A percentile compares a stretch with the other conserved stretches of the same genome.
These are phyloP conservation scores for Tokudaia muenninki DNA, from an alignment of 2,797 vertebrate genomes.

Conservation along the genomic window DNA sequence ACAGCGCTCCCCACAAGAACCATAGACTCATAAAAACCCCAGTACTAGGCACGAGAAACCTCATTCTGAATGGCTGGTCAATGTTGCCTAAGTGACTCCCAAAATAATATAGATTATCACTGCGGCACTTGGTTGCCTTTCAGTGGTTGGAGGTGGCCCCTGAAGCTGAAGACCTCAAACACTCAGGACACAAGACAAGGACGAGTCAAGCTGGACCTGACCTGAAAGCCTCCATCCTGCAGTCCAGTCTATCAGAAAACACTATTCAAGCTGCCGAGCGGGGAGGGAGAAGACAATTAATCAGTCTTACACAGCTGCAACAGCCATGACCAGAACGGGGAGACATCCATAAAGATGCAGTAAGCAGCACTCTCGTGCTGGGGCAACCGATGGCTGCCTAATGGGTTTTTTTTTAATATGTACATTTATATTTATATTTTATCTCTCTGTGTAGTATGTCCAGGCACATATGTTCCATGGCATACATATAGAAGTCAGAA, in stretches of 20 bases:
- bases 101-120: neutral
- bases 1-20: neutral
- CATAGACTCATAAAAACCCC: neutral
- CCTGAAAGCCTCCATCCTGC: neutral
- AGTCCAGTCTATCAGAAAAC: neutral
- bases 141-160: neutral
- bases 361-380: neutral
- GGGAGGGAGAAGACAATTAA: too few relatives aligned
- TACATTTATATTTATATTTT: neutral
- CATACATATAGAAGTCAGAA: neutral
- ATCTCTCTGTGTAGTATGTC: neutral
- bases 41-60: neutral
- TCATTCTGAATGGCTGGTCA: neutral
- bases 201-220: neutral
- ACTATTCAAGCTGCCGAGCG: neutral
- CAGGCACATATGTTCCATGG: neutral
- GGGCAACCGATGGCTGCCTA: neutral
- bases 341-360: neutral
- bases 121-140: neutral
- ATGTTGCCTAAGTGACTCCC: neutral
- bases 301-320: neutral
- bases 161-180: neutral
- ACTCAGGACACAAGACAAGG: neutral
- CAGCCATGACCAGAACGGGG: neutral
- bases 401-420: neutral